Evolutionary conservation across 2,113 vertebrate genomes (phyloP).

Genomic region (Callorhinus ursinus): DNA sequence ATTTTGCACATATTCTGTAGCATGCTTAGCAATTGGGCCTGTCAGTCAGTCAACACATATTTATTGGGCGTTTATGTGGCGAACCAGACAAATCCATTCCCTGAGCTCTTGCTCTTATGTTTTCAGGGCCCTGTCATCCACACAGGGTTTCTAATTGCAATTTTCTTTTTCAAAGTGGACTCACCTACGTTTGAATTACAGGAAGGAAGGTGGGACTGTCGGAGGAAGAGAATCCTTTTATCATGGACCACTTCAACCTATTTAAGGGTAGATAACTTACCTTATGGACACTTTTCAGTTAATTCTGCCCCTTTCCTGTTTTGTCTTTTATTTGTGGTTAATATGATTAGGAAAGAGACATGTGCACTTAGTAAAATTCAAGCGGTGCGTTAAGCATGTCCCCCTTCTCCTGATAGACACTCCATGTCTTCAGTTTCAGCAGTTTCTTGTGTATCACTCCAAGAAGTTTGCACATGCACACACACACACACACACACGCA

Average conservation of each 20-base stretch:
- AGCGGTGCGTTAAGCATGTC: neutral
- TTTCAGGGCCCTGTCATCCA: constrained; percentile 40
- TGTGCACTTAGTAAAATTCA: neutral
- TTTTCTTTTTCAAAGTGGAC: constrained; percentile 41
- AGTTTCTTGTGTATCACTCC: neutral
- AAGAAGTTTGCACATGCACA: neutral
- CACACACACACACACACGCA: neutral
- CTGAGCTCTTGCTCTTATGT: constrained; percentile 48
- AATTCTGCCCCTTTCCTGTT: neutral
- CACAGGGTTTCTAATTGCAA: constrained; percentile 49
- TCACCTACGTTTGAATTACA: constrained; percentile 24
- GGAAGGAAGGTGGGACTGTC: neutral
- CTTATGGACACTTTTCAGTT: neutral
- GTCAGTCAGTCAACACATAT: constrained; percentile 69
- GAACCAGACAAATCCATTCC: constrained; percentile 64
- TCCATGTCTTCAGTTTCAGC: neutral
- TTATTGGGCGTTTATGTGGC: constrained; percentile 74
- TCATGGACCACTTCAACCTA: neutral
- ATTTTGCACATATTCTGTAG: constrained; percentile 64
- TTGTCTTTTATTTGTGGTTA: constrained; percentile 40
- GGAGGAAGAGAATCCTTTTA: neutral
- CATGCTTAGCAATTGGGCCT: constrained; percentile 62
- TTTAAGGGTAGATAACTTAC: neutral
- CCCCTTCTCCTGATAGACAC: neutral
- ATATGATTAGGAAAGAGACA: neutral